Conservation (phyloP, 2,888 invertebrate species). For the Eupithecia abbreviata region DNA sequence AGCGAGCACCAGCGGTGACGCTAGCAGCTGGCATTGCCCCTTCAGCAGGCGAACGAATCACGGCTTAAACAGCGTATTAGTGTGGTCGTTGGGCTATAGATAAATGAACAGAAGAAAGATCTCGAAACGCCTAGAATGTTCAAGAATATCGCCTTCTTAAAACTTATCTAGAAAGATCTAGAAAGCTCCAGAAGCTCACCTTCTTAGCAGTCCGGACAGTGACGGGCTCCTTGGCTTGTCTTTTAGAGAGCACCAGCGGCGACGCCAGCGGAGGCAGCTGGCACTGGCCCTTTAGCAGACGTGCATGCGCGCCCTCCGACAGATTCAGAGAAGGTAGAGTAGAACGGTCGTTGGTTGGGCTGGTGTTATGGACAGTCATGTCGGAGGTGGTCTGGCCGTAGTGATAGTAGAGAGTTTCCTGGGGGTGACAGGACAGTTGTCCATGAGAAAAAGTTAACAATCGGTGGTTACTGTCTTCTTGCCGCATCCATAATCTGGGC, state of each 20-base stretch:
- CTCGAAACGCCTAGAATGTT: too few species aligned
- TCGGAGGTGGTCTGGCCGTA: conserved; percentile 73
- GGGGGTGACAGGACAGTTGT: conserved; percentile 20
- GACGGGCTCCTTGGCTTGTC: conserved; percentile 63
- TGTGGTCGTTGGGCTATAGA: too few species aligned
- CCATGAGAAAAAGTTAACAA: neutral
- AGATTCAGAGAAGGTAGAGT: conserved; percentile 73
- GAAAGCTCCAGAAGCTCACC: conserved; percentile 12
- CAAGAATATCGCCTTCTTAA: too few species aligned
- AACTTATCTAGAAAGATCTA: neutral
- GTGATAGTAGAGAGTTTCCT: conserved; percentile 81
- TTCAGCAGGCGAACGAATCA: conserved; percentile 65
- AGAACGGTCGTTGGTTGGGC: conserved; percentile 71
- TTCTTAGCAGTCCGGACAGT: conserved; percentile 55
- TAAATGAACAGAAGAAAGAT: too few species aligned
- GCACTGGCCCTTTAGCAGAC: conserved; percentile 68
- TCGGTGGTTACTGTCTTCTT: neutral
- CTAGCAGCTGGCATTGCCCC: conserved; percentile 74
- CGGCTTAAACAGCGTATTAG: too few species aligned
- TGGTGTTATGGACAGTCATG: conserved; percentile 67
- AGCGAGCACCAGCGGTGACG: conserved; percentile 72
- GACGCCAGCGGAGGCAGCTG: conserved; percentile 77
- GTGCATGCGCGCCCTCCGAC: conserved; percentile 66
- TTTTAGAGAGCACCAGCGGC: conserved; percentile 69
- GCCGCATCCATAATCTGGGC: neutral